Conservation (phyloP, 2,888 invertebrate genomes). For the Tenodera sinensis region DNA sequence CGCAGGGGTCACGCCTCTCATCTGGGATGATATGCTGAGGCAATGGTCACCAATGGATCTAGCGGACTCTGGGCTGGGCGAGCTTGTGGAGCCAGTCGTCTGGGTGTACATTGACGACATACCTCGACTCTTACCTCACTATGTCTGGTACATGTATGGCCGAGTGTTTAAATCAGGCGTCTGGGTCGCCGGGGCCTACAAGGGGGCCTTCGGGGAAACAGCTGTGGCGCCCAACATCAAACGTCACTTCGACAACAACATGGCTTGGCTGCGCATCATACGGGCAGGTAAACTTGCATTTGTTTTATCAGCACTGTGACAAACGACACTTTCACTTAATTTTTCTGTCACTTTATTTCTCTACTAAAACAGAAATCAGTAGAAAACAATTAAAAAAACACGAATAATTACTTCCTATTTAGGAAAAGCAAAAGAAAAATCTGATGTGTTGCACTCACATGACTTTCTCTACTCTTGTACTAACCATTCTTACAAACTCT, state of each 20-base stretch:
- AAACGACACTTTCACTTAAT: too few species aligned
- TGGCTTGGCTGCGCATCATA: slow-evolving; percentile 47
- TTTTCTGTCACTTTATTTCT: too few species aligned
- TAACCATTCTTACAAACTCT: too few species aligned
- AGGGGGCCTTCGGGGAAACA: slow-evolving; percentile 48
- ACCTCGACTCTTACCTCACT: slow-evolving; percentile 40
- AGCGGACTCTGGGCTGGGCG: slow-evolving; percentile 42
- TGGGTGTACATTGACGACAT: slow-evolving; percentile 50
- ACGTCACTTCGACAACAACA: slow-evolving; percentile 45
- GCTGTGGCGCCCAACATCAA: slow-evolving; percentile 43
- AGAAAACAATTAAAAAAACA: too few species aligned
- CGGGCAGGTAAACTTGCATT: not conserved
- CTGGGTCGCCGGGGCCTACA: slow-evolving; percentile 53
- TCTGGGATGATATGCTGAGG: slow-evolving; percentile 56
- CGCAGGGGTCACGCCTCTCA: slow-evolving; percentile 43
- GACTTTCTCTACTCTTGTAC: too few species aligned
- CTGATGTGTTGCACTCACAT: too few species aligned
- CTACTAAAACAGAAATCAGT: too few species aligned
- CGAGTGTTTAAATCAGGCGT: slow-evolving; percentile 44
- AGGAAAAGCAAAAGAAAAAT: too few species aligned
- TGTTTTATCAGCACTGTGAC: too few species aligned
- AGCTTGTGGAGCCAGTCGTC: slow-evolving; percentile 52
- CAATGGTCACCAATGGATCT: slow-evolving; percentile 38
- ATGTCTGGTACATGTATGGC: slow-evolving; percentile 41
- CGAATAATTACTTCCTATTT: too few species aligned